Conservation (phyloP, 2,797 vertebrate genomes). For the Cyprinella venusta region DNA sequence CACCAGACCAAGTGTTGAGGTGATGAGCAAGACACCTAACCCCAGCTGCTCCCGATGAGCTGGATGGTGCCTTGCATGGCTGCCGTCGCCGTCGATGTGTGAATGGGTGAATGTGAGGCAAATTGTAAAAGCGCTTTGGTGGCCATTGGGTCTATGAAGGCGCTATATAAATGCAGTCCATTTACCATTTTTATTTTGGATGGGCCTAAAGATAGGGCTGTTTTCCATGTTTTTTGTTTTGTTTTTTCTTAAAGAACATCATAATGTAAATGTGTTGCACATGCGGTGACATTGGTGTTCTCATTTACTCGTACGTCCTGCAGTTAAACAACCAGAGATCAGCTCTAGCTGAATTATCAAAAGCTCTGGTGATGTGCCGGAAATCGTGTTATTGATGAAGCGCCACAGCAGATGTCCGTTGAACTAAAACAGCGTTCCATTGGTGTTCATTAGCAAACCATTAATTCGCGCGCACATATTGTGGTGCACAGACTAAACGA, state of each 20-base stretch:
- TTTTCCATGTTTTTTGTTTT: background rate
- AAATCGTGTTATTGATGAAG: slow-evolving; percentile 46
- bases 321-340: slow-evolving; percentile 1
- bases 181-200: too few species aligned
- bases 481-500: slow-evolving; percentile 23
- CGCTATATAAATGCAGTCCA: too few species aligned
- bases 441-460: slow-evolving; percentile 56
- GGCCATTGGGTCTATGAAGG: too few species aligned
- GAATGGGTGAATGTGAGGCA: too few species aligned
- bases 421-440: slow-evolving; percentile 45
- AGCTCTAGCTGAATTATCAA: slow-evolving; percentile 41
- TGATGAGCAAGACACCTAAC: too few species aligned
- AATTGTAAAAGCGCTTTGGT: too few species aligned
- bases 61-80: too few species aligned
- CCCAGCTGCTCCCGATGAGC: too few species aligned
- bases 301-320: slow-evolving; percentile 9
- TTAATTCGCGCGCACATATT: slow-evolving; percentile 52
- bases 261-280: background rate
- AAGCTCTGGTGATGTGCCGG: slow-evolving; percentile 31
- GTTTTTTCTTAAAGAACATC: background rate
- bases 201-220: background rate
- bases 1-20: too few species aligned
- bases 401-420: slow-evolving; percentile 53
- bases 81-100: too few species aligned
- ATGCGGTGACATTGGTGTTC: slow-evolving; percentile 2